Percentiles rank a stretch among this genome's conserved stretches.
These are phyloP conservation scores for Nebria ingens DNA, from an alignment of 1,140 invertebrate species.

Conservation along the genomic window DNA sequence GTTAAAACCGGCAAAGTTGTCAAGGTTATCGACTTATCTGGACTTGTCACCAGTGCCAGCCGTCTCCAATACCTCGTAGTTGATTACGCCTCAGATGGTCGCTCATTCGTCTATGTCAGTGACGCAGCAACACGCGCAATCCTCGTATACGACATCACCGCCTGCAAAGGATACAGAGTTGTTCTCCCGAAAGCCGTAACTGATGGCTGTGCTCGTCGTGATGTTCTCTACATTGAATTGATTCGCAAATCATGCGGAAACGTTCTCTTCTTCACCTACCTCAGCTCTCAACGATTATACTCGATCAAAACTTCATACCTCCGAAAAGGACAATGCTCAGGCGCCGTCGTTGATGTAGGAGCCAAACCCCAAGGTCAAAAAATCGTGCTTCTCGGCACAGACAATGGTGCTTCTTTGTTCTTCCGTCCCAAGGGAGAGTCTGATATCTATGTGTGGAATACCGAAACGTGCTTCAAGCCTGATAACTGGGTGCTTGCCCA, in stretches of 20 bases:
- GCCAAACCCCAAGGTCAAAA: constrained; percentile 34
- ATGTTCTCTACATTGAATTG: constrained; percentile 48
- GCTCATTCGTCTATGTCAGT: constrained; percentile 45
- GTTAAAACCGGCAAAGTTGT: constrained; percentile 44
- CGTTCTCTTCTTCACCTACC: constrained; percentile 45
- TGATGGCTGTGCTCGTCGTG: constrained; percentile 31
- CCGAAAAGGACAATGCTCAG: constrained; percentile 38
- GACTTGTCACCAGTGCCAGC: constrained; percentile 37
- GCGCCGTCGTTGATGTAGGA: constrained; percentile 43
- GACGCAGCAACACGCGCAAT: constrained; percentile 51
- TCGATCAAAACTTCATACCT: constrained; percentile 44
- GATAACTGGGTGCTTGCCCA: constrained; percentile 41
- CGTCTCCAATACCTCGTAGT: constrained; percentile 47
- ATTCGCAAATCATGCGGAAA: constrained; percentile 40
- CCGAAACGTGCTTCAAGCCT: constrained; percentile 22
- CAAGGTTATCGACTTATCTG: constrained; percentile 43
- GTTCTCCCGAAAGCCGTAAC: constrained; percentile 43
- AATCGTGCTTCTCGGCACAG: constrained; percentile 48
- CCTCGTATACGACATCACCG: constrained; percentile 49
- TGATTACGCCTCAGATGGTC: constrained; percentile 42
- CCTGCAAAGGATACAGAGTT: constrained; percentile 44
- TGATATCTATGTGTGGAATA: constrained; percentile 40
- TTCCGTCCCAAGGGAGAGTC: constrained; percentile 40
- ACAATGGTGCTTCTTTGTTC: constrained; percentile 46
- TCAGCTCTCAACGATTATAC: constrained; percentile 42